phyloP scores from a whole-genome alignment of 2,113 vertebrate genomes.

The Hyaena hyaena region DNA sequence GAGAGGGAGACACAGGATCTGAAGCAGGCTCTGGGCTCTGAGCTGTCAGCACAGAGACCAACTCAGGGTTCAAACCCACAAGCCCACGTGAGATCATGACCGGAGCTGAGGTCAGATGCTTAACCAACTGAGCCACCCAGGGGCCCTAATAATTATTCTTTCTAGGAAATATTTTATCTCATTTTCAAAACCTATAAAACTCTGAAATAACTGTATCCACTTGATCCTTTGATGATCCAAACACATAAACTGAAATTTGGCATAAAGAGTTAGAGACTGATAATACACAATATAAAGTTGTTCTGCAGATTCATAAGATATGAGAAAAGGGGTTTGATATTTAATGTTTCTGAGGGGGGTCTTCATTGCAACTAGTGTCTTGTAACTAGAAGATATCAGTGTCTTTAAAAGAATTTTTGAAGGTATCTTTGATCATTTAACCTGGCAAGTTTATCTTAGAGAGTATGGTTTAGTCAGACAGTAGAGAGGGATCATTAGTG shows the following conservation, averaged over 20 bases:
- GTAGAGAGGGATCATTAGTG: background rate
- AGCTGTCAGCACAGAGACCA: no score
- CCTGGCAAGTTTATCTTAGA: slow-evolving; percentile 10
- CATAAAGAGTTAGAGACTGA: background rate
- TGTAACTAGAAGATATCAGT: background rate
- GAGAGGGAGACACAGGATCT: no score
- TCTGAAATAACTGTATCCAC: background rate
- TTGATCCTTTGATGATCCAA: background rate
- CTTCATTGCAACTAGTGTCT: slow-evolving; percentile 25
- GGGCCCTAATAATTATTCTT: background rate
- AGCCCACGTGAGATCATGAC: no score
- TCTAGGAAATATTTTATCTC: background rate
- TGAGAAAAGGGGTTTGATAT: background rate
- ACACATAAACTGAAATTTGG: background rate
- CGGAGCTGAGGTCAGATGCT: no score
- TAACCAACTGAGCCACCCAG: no score
- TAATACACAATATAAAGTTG: background rate
- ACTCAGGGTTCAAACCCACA: no score
- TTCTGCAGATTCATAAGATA: background rate
- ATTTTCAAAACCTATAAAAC: background rate
- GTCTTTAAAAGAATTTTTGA: background rate
- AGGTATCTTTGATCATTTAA: slow-evolving; percentile 7
- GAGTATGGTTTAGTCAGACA: background rate
- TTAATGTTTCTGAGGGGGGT: background rate
- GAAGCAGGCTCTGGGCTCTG: no score